Base-by-base conservation (phyloP, 2,888 invertebrate species). In the Dolichopus griseipennis region DNA sequence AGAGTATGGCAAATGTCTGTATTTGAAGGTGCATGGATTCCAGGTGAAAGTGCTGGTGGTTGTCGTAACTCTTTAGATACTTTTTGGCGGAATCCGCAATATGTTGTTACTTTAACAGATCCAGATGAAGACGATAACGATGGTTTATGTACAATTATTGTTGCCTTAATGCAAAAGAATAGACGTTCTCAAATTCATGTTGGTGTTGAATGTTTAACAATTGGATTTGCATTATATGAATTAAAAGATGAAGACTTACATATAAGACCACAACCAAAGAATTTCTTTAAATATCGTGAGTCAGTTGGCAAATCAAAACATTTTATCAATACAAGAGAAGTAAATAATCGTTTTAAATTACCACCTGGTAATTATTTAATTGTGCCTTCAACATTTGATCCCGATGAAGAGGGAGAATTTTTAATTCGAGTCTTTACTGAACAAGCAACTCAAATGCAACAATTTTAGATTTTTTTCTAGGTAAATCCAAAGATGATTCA, bases 121-220 rank as follows among this genome's bases (percentile, higher is more conserved):
- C 90, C 92, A 0, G 95, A 96, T 76, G 96, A 94, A 68, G 93
- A 89, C 62, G 91, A 92, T 70, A 86, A 88, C 0, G 92, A 95
- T 70, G 91, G 91, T 71, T 91, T 92, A 77, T 97, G 97, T 83
- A 97, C 97, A 0, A 89, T 94, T 64, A 94, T 98, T 76, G 88
- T 96, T 33, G 96, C 93, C 0, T 85, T 98, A 4, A 95, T 97
- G 93, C 98, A 98, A 80, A 97, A 98, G 82, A 96, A 97, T 83
- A 87, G 97, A 43, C 87, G 97, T 73, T 90, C 94, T 8, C 89
- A 93, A 75, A 87, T 93, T 6, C 88, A 90, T 78, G 88, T 90
- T 78, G 95, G 95, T 0, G 85, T 90, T 15, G 95, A 96, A 78
- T 89, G 93, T 77, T 86, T 97, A 22, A 93, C 95, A 20, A 90